Evolutionary conservation across 2,113 vertebrate genomes (phyloP).

Genomic region (Hypocryptadius cinnamomeus): DNA sequence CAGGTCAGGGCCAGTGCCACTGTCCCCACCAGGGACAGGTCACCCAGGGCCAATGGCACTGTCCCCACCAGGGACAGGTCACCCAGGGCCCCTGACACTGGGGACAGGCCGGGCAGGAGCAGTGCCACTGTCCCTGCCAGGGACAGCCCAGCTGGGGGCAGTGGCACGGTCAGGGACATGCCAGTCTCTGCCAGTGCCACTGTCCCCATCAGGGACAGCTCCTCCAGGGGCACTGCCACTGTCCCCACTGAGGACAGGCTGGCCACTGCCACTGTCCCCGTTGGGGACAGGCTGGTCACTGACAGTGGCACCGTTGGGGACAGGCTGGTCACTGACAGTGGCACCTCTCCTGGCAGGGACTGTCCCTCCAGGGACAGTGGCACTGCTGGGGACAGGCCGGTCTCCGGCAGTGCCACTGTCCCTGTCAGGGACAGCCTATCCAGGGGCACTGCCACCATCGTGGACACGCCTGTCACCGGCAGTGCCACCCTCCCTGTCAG

Average conservation of each 20-base stretch:
- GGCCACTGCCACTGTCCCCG: neutral
- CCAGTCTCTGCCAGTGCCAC: neutral
- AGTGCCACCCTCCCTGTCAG: neutral
- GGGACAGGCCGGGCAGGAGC: neutral
- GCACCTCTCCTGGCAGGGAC: neutral
- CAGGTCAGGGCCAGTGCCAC: accelerated
- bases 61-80: neutral
- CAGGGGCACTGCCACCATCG: neutral
- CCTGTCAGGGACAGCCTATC: neutral
- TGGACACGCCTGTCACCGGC: neutral
- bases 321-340: neutral
- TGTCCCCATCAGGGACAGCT: neutral
- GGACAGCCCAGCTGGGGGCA: neutral
- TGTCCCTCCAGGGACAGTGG: neutral
- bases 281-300: accelerated
- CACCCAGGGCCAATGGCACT: neutral
- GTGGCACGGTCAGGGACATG: neutral
- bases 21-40: accelerated
- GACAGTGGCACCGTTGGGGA: neutral
- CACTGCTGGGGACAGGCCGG: neutral
- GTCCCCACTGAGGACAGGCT: neutral
- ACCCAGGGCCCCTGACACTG: neutral
- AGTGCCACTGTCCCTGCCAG: neutral
- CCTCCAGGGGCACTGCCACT: neutral
- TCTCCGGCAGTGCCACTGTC: neutral